Base-by-base conservation (phyloP, 1,140 invertebrate genomes). In the Homalodisca vitripennis region DNA sequence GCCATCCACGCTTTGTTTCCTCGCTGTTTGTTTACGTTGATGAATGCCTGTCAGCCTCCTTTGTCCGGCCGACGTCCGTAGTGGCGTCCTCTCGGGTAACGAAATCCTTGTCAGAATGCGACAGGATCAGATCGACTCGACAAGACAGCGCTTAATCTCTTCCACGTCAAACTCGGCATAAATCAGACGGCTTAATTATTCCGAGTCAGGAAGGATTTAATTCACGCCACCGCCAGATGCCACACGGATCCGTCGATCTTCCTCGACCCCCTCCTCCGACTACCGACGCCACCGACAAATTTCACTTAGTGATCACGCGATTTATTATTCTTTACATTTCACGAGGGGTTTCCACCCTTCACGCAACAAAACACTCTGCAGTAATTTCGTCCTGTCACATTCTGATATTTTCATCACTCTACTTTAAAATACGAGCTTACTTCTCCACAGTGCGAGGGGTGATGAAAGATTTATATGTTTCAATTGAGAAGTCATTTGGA, bases 11-110 rank as follows among this genome's bases (percentile, higher is more conserved):
- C 53, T 53, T 60, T 41, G 53, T 60, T 46, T 27, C 30, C 22
- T 17, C 22, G 41, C 63, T 66, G 41, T 66, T 66, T 66, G 63
- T 47, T 66, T 31, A 30, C 55, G n/a, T 13, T 27, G 55, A 60
- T 60, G 26, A 24, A 60, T 60, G 26, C n/a, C 3, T 53, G 22
- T 24, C 20, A 53, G 48, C 48, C 10, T 3, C 48, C 12, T 53
- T 41, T 41, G 34, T 41, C n/a, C n/a, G n/a, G n/a, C n/a, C n/a
- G n/a, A n/a, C n/a, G n/a, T n/a, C n/a, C n/a, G n/a, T n/a, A n/a
- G n/a, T n/a, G n/a, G n/a, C n/a, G n/a, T n/a, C n/a, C n/a, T n/a
- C n/a, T n/a, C n/a, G n/a, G n/a, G n/a, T n/a, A n/a, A n/a, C n/a
- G n/a, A n/a, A n/a, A n/a, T n/a, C n/a, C n/a, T n/a, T n/a, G n/a